These are phyloP conservation scores for Trichechus manatus DNA, from an alignment of 2,113 vertebrate genomes.

Conservation along the genomic window DNA sequence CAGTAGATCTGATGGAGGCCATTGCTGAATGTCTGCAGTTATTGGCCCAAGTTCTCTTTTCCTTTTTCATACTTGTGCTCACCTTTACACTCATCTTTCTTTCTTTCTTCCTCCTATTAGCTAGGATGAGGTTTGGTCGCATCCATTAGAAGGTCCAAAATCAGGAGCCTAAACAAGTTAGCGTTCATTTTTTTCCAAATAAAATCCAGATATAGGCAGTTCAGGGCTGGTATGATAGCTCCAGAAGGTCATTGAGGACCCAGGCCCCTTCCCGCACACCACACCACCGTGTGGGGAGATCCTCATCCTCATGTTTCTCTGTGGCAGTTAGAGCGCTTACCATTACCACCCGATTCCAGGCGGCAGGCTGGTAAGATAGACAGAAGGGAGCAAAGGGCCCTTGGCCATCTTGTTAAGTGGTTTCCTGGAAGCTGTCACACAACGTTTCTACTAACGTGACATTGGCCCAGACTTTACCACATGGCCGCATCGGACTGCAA, in stretches of 20 bases:
- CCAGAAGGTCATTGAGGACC: neutral
- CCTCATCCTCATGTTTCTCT: neutral
- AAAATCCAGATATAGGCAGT: neutral
- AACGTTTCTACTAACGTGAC: neutral
- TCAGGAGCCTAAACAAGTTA: neutral
- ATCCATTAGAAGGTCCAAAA: constrained; percentile 10
- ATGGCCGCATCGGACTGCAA: neutral
- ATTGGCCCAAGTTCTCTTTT: neutral
- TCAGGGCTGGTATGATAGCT: neutral
- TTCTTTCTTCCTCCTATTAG: neutral
- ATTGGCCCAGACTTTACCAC: neutral
- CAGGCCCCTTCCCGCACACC: neutral
- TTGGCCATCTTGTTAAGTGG: neutral
- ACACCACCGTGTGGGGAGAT: neutral
- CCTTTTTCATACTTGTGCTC: neutral
- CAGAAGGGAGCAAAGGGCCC: neutral
- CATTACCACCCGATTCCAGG: neutral
- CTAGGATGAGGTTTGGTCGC: neutral
- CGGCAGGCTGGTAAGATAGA: neutral
- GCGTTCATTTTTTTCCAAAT: neutral
- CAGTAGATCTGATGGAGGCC: neutral
- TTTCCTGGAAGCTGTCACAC: neutral
- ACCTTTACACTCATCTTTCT: neutral
- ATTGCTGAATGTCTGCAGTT: too few relatives aligned
- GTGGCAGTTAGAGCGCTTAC: neutral